Base-by-base conservation (phyloP, 1,140 invertebrate species). In the Bombus pascuorum region DNA sequence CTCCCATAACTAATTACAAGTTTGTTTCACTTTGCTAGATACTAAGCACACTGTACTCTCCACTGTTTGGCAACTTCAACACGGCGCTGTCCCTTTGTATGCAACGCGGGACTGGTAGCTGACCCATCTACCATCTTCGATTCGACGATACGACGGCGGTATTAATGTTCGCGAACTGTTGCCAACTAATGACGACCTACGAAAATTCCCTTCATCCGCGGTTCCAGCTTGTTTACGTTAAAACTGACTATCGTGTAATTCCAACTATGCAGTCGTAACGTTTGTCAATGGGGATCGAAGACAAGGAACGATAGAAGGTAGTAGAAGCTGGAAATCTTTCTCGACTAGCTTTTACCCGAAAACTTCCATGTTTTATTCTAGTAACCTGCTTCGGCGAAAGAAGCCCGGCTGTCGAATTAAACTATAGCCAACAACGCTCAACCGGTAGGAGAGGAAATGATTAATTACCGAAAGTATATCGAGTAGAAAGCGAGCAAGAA, bases 1-100 rank as follows among this genome's bases (percentile, higher is more conserved):
- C 79, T 81, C 70, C 84, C 79, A 85, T 85, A 85, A 81, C 84
- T 85, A 85, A 85, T 85, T 81, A 85, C 81, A 85, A 85, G 84
- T 85, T 85, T 85, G 84, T 85, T 81, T 85, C 79, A 74, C 84
- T 85, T 73, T 53, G 73, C 59, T 34, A 68, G 84, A 85, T 81
- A 81, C 78, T 81, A 85, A 85, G 72, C 84, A 75, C 53, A 85
- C 71, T 25, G 42, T 73, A 37, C 71, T 59, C 70, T 65, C 47
- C 37, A 75, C 75, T 74, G 84, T 85, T 81, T 32, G 84, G 59
- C 57, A 85, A 85, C 84, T 85, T 85, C 84, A n/a, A 47, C 78
- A n/a, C 34, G 70, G 25, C 37, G 70, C 2, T 85, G 84, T 85
- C 84, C 84, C 84, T 85, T 85, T 85, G 84, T 81, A 71, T 42